Percentiles rank a stretch among this genome's conserved stretches.
Conservation (phyloP, 2,797 vertebrate genomes). For the Myotis planiceps region DNA sequence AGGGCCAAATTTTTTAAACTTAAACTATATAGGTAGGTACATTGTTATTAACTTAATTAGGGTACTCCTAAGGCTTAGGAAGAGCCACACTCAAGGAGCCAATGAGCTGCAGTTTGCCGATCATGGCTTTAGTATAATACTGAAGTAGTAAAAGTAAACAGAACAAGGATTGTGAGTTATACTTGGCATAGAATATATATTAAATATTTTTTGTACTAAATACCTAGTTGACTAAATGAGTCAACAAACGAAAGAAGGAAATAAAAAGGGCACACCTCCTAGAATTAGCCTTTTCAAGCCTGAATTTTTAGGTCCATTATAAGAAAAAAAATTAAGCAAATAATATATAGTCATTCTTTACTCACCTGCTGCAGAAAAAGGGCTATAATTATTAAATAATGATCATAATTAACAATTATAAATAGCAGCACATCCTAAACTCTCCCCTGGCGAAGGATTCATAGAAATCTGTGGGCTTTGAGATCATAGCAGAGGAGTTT, state of each 20-base stretch:
- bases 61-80: too few relatives aligned
- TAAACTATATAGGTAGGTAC: too few relatives aligned
- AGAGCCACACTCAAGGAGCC: too few relatives aligned
- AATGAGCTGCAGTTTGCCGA: too few relatives aligned
- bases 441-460: not conserved
- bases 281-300: not conserved
- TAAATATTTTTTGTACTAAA: not conserved
- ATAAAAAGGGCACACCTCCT: not conserved
- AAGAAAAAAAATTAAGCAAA: not conserved
- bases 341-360: not conserved
- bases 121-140: too few relatives aligned
- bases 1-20: too few relatives aligned
- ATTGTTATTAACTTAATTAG: too few relatives aligned
- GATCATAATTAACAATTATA: not conserved
- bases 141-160: not conserved
- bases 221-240: not conserved
- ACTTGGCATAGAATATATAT: not conserved
- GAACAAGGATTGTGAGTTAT: not conserved
- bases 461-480: not conserved
- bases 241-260: not conserved
- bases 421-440: not conserved
- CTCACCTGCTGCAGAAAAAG: not conserved
- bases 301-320: not conserved
- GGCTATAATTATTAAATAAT: not conserved
- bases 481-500: not conserved